phyloP scores from a whole-genome alignment of 2,888 invertebrate species.

The Diplolepis rosae region DNA sequence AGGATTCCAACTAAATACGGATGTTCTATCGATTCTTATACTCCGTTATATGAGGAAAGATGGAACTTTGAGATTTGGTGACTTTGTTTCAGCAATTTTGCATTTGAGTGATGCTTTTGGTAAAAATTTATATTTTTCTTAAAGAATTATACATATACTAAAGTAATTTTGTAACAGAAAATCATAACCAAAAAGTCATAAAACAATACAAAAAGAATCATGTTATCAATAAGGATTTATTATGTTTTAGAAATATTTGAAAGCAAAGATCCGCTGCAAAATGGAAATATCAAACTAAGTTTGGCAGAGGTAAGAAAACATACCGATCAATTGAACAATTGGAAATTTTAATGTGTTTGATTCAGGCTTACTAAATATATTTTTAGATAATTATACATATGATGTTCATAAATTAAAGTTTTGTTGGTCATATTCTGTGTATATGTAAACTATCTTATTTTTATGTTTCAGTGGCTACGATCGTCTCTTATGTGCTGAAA shows the following conservation, averaged over 20 bases:
- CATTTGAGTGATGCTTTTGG: slow-evolving; percentile 92
- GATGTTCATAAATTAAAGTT: slow-evolving; percentile 1
- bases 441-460: slow-evolving; percentile 40
- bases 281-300: slow-evolving; percentile 87
- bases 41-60: slow-evolving; percentile 94
- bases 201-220: too few relatives aligned
- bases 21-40: slow-evolving; percentile 87
- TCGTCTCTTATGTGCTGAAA: slow-evolving; percentile 82
- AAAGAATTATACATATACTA: too few relatives aligned
- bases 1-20: slow-evolving; percentile 89
- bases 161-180: too few relatives aligned
- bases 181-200: too few relatives aligned
- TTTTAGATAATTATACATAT: too few relatives aligned
- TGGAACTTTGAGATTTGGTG: slow-evolving; percentile 92
- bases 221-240: slow-evolving; percentile 82
- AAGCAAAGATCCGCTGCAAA: slow-evolving; percentile 85
- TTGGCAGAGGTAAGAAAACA: slow-evolving; percentile 83
- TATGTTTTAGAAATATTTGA: slow-evolving; percentile 80
- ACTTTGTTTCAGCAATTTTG: slow-evolving; percentile 92
- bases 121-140: slow-evolving; percentile 70
- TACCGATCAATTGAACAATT: slow-evolving; percentile 31
- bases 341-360: too few relatives aligned
- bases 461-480: slow-evolving; percentile 83
- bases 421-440: background rate
- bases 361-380: too few relatives aligned